Evolutionary conservation across 1,140 invertebrate species (phyloP), one percentile per base, ranked within the genome.

Genomic region (Bombus confusus): DNA sequence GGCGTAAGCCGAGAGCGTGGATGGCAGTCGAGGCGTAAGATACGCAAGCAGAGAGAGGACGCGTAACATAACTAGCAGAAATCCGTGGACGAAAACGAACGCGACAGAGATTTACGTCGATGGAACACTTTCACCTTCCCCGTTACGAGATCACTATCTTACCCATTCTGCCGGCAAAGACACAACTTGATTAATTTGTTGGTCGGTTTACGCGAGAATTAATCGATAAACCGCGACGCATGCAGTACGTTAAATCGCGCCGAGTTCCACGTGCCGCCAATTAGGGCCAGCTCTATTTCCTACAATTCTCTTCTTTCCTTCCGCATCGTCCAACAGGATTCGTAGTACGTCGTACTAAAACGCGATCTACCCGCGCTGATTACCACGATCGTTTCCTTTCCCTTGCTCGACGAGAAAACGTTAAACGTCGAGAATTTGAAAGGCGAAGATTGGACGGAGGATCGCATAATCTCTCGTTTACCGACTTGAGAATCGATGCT

Each of bases 81-180:
- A 52, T 52, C 47, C 47, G 5, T 52, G 47, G 85, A 91, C 87
- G 89, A 88, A 88, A 89, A 92, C 83, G 80, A 83, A 69, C 87
- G 69, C 86, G 81, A 89, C 77, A 72, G 66, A 79, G 43, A 52
- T 87, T 90, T 89, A 83, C 74, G 82, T 86, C 84, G 73, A 68
- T 86, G 88, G 91, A 94, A 93, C 87, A 93, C 94, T 95, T 95
- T 95, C 95, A 93, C 95, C 94, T 95, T 95, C 94, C 92, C 89
- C 92, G 93, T 94, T 94, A 94, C 92, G 92, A 94, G 94, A 95
- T 94, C 92, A 93, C 88, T 91, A 92, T 94, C 92, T 90, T 79
- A 76, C 80, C 85, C 10, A 86, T 90, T 91, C 86, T 73, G 59
- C 31, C 66, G 74, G 37, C 68, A 31, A 31, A 59, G 28, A 31